Evolutionary conservation across 2,113 vertebrate species (phyloP).

Genomic region (Dicaeum eximium): DNA sequence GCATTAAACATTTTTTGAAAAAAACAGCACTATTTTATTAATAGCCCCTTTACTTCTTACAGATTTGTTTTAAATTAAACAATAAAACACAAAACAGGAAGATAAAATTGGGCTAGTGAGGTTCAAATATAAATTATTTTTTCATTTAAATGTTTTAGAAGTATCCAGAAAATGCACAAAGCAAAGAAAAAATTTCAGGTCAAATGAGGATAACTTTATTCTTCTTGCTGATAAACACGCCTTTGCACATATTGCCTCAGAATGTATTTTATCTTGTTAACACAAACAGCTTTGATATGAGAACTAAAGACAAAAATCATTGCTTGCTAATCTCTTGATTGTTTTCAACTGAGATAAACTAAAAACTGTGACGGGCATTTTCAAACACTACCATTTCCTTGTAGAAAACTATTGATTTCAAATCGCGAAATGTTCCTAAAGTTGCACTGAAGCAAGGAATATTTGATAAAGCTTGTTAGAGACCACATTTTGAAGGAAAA

Average conservation of each 20-base stretch:
- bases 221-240: conserved; percentile 7
- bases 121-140: background rate
- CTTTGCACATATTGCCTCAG: background rate
- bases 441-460: background rate
- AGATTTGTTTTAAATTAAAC: background rate
- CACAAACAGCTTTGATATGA: conserved; percentile 25
- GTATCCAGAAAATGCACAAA: background rate
- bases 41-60: background rate
- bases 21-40: background rate
- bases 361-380: background rate
- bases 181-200: background rate
- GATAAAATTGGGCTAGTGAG: background rate
- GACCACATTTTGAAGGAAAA: background rate
- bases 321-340: conserved; percentile 16
- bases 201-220: conserved; percentile 39
- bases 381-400: background rate
- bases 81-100: background rate
- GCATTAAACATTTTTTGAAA: background rate
- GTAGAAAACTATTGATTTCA: background rate
- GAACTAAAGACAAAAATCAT: conserved; percentile 40
- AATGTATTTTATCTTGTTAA: conserved; percentile 26
- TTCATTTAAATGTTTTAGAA: background rate
- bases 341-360: background rate
- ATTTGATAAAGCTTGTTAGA: background rate
- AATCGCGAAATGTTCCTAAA: background rate